Evolutionary conservation across 2,797 vertebrate species (phyloP).

Genomic region (Paedocypris micromegethes): DNA sequence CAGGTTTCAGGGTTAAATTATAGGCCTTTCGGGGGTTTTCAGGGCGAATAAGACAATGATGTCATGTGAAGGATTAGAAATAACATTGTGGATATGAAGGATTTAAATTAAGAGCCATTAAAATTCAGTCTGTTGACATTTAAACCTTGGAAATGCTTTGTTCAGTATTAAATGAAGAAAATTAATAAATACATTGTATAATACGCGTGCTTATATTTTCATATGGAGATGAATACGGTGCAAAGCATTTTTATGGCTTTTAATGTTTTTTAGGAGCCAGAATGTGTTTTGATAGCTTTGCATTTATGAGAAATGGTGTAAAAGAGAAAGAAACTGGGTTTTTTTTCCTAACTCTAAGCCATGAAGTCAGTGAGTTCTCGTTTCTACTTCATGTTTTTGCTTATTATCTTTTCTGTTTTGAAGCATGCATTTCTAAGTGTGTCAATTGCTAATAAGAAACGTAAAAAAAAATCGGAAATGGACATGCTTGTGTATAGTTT

Average conservation of each 20-base stretch:
- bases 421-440: constrained; percentile 99
- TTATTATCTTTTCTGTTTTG: constrained; percentile 86
- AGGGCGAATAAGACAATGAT: constrained; percentile 45
- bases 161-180: constrained; percentile 78
- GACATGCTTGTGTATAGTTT: constrained; percentile 99
- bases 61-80: constrained; percentile 66
- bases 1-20: constrained; percentile 75
- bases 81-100: constrained; percentile 67
- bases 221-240: constrained; percentile 97
- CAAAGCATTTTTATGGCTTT: constrained; percentile 99
- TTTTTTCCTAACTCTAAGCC: constrained; percentile 79
- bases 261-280: constrained; percentile 99
- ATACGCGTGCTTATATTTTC: constrained; percentile 99
- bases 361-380: constrained; percentile 88
- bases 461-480: constrained; percentile 99
- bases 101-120: constrained; percentile 80
- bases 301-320: constrained; percentile 86
- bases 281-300: constrained; percentile 99
- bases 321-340: constrained; percentile 76
- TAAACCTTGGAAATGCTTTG: constrained; percentile 88
- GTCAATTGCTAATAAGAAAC: constrained; percentile 99
- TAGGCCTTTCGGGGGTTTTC: constrained; percentile 45
- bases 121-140: constrained; percentile 63
- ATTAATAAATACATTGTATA: constrained; percentile 81
- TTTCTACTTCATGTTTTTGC: constrained; percentile 98